Evolutionary conservation across 1,140 invertebrate species (phyloP), one percentile per base, ranked within the genome.

Genomic region (Ceratosolen fusciceps): DNA sequence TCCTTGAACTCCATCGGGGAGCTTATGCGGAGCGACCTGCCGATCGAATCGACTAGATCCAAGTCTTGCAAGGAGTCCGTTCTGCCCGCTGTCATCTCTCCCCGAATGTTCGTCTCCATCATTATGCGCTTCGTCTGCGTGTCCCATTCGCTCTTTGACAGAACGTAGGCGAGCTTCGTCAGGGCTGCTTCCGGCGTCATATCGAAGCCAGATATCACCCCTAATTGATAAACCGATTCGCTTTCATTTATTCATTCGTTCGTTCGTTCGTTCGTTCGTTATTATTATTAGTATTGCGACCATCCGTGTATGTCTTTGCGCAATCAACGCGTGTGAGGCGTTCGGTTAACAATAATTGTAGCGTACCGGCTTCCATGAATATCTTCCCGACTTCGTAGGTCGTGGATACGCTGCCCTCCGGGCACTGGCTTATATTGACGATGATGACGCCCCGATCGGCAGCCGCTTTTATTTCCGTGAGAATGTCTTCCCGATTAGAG

Each of bases 131-230:
- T 98, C 34, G 93, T 93, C 47, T 95, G 90, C 9, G 93, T 88
- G 73, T 93, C 91, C 92, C 96, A 96, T 49, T 96, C 94, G 5
- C 92, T 90, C 86, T 98, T 97, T 0, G 96, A 95, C 7, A 99
- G 90, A 0, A 99, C 96, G 84, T 98, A 99, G 1, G 94, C 93
- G 0, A 99, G 90, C 90, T 99, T 99, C 1, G 96, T 94, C 0
- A 99, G 89, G 0, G 98, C 97, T 0, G 98, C 97, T 89, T 99
- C 98, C 0, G 95, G 94, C 0, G 98, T 99, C 96, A 99, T 98
- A 87, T 99, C 98, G 76, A 92, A 95, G 0, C 98, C 98, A 0
- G 95, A 93, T 67, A 97, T 94, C 7, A 99, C 95, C 10, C 97
- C 97, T 83, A 16, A 7, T 74, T 77, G 39, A 67, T 75, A 1